A percentile compares a stretch with the other conserved stretches of the same genome.
Evolutionary conservation across 2,113 vertebrate genomes (phyloP).

Genomic region (Nanorana parkeri): DNA sequence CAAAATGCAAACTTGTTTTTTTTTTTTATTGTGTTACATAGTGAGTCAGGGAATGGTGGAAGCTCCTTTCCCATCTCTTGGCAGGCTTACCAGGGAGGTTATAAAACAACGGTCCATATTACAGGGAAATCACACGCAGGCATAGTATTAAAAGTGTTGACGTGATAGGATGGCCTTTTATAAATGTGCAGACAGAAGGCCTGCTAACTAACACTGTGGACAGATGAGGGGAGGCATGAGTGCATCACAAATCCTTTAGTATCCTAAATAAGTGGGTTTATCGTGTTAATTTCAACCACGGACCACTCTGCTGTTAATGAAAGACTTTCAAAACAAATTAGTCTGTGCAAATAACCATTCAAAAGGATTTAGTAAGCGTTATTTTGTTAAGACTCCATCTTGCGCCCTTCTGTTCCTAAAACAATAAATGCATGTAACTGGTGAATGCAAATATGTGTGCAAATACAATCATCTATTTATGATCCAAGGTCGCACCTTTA

Average conservation of each 20-base stretch:
- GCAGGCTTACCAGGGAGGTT: conserved; percentile 8
- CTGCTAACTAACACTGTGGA: conserved; percentile 15
- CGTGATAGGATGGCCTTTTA: background rate
- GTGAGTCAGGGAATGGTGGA: conserved; percentile 26
- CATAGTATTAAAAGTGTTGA: conserved; percentile 25
- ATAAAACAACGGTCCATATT: conserved; percentile 44
- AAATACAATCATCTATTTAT: background rate
- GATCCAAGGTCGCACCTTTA: background rate
- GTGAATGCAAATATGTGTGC: background rate
- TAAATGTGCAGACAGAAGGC: conserved; percentile 34
- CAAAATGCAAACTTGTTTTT: conserved; percentile 55
- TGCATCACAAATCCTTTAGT: conserved; percentile 4
- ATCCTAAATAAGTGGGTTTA: background rate
- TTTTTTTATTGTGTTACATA: conserved; percentile 44
- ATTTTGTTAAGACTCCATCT: background rate
- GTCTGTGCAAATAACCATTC: conserved; percentile 10
- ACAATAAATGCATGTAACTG: background rate
- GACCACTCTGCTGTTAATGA: background rate
- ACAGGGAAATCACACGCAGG: conserved; percentile 32
- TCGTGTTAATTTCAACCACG: background rate
- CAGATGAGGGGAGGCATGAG: conserved; percentile 16
- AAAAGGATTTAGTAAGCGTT: background rate
- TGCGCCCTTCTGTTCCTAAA: background rate
- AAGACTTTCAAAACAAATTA: background rate
- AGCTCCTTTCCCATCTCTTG: conserved; percentile 11